Evolutionary conservation across 2,888 invertebrate species (phyloP).

Genomic region (Eilema sororculum): DNA sequence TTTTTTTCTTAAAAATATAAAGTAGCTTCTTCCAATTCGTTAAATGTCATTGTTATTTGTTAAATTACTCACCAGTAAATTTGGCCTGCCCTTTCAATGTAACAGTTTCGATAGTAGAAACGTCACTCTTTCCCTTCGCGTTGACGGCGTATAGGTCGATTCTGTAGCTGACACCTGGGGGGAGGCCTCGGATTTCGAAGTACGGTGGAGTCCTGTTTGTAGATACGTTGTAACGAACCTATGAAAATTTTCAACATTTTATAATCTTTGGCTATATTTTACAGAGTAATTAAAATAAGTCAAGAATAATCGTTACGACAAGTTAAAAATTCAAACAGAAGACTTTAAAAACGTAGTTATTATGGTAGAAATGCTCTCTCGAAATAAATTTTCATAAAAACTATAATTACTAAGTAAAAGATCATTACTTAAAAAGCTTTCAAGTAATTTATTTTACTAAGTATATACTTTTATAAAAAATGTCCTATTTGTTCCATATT

Average conservation of each 20-base stretch:
- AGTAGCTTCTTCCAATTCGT: no score
- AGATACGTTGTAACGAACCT: constrained; percentile 89
- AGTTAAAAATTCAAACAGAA: not conserved
- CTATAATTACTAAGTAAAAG: not conserved
- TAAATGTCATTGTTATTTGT: not conserved
- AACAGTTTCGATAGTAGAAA: constrained; percentile 93
- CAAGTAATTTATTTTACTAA: not conserved
- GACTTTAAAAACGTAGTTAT: not conserved
- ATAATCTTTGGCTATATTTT: not conserved
- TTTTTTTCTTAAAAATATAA: no score
- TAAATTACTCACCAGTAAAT: constrained; percentile 90
- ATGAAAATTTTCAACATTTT: constrained; percentile 41
- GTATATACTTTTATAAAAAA: not conserved
- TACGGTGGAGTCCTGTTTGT: constrained; percentile 88
- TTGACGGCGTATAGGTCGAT: constrained; percentile 95
- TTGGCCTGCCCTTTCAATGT: constrained; percentile 95
- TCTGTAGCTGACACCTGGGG: constrained; percentile 92
- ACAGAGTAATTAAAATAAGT: no score
- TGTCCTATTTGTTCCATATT: not conserved
- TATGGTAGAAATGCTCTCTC: not conserved
- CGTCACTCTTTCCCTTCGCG: constrained; percentile 95
- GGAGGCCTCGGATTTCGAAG: constrained; percentile 90
- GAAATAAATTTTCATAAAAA: not conserved
- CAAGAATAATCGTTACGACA: not conserved
- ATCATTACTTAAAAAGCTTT: not conserved